Evolutionary conservation across 2,797 vertebrate genomes (phyloP).

Genomic region (Hoplostethus atlanticus): DNA sequence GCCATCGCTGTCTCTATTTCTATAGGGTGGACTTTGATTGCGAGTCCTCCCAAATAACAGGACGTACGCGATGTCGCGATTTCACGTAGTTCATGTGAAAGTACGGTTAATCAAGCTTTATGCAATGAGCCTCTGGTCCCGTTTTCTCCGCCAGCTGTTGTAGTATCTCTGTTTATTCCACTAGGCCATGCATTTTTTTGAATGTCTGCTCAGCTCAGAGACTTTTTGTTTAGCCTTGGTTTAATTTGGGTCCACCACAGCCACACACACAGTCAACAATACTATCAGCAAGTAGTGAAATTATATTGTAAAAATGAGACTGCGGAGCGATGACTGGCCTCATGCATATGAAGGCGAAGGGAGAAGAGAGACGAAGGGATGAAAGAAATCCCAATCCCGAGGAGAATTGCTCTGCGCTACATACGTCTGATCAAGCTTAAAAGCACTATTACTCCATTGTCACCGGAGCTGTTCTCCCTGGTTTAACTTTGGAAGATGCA

Average conservation of each 20-base stretch:
- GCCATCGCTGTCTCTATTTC: conserved; percentile 10
- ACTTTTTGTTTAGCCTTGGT: conserved; percentile 48
- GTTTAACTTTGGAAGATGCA: conserved; percentile 70
- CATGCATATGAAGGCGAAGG: conserved; percentile 28
- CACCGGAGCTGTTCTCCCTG: conserved; percentile 62
- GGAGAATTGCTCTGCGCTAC: conserved; percentile 51
- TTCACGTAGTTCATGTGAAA: conserved; percentile 59
- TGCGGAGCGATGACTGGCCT: conserved; percentile 30
- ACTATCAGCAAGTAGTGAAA: conserved; percentile 14
- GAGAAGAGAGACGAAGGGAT: conserved; percentile 11
- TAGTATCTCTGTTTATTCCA: conserved; percentile 25
- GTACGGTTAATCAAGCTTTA: conserved; percentile 77
- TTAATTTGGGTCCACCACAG: conserved; percentile 51
- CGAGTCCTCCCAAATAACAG: conserved; percentile 57
- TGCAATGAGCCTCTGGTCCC: conserved; percentile 68
- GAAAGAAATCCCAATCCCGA: conserved; percentile 36
- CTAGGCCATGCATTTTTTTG: conserved; percentile 56
- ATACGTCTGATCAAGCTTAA: conserved; percentile 68
- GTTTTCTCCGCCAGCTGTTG: conserved; percentile 66
- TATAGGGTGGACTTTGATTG: conserved; percentile 46
- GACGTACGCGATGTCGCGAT: conserved; percentile 57
- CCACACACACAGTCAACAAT: conserved; percentile 59
- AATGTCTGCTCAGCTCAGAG: conserved; percentile 54
- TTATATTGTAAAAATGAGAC: conserved; percentile 25
- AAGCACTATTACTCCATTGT: conserved; percentile 71